phyloP scores from a whole-genome alignment of 2,888 invertebrate species.

The Dorcus parallelipipedus region DNA sequence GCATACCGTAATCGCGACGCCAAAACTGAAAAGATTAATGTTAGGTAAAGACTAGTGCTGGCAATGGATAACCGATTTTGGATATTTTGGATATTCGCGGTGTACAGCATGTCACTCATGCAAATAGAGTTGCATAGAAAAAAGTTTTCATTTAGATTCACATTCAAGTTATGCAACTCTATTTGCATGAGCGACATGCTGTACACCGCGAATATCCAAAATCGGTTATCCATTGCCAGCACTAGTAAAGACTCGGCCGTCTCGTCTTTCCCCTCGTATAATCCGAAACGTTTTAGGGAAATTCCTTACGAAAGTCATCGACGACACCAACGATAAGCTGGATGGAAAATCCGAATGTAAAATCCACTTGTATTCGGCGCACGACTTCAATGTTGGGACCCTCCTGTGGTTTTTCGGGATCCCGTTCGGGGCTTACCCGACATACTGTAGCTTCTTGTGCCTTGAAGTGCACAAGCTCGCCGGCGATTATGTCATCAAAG shows the following conservation, averaged over 20 bases:
- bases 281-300: conserved; percentile 1
- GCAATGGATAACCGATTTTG: too few species aligned
- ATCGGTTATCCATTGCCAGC: too few species aligned
- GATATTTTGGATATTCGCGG: too few species aligned
- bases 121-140: too few species aligned
- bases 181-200: too few species aligned
- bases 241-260: too few species aligned
- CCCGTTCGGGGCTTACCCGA: conserved; percentile 43
- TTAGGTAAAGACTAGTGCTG: conserved; percentile 46
- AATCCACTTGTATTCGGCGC: conserved; percentile 10
- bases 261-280: too few species aligned
- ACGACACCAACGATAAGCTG: conserved; percentile 2
- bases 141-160: too few species aligned
- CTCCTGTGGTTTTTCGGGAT: conserved; percentile 26
- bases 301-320: conserved; percentile 3
- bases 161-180: too few species aligned
- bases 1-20: conserved; percentile 41
- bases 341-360: not conserved
- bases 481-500: conserved; percentile 7
- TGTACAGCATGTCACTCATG: too few species aligned
- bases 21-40: conserved; percentile 40
- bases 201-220: too few species aligned
- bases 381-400: conserved; percentile 8
- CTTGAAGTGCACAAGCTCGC: conserved; percentile 30
- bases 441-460: conserved; percentile 32